Evolutionary conservation across 2,113 vertebrate species (phyloP).

Genomic region (Cochlearius cochlearius): DNA sequence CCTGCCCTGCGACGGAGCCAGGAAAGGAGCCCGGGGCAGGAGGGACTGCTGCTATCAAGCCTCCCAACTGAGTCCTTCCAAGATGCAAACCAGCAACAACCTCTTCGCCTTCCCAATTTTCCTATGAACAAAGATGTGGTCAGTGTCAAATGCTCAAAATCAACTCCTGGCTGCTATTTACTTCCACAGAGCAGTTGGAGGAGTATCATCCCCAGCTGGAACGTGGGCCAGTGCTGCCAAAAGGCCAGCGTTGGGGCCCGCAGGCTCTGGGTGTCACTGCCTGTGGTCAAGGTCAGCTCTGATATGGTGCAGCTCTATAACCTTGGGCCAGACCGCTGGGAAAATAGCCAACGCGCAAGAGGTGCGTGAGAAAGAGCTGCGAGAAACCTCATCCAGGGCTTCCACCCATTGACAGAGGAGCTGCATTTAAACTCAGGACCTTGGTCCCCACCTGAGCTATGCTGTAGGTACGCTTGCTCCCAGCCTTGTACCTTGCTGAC

Average conservation of each 20-base stretch:
- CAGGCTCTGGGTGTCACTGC: background rate
- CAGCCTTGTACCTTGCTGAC: background rate
- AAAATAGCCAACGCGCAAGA: background rate
- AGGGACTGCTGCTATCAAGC: background rate
- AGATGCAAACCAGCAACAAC: background rate
- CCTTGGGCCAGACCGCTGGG: background rate
- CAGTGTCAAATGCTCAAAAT: background rate
- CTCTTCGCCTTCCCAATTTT: background rate
- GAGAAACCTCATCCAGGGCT: background rate
- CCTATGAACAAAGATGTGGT: fast-evolving
- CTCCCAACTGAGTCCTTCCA: background rate
- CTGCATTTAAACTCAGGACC: background rate
- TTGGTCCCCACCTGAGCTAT: background rate
- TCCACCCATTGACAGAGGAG: background rate
- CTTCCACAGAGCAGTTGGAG: background rate
- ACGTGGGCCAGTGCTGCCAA: background rate
- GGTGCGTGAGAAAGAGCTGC: background rate
- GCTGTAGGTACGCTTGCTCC: background rate
- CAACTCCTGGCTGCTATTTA: background rate
- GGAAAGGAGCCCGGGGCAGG: fast-evolving
- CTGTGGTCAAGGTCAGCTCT: background rate
- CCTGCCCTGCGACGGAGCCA: background rate
- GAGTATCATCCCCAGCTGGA: no score
- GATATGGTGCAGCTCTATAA: background rate
- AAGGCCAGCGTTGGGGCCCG: background rate